Percentiles rank a stretch among this genome's conserved stretches.
phyloP scores from a whole-genome alignment of 1,140 invertebrate species.

The Holotrichia oblita region DNA sequence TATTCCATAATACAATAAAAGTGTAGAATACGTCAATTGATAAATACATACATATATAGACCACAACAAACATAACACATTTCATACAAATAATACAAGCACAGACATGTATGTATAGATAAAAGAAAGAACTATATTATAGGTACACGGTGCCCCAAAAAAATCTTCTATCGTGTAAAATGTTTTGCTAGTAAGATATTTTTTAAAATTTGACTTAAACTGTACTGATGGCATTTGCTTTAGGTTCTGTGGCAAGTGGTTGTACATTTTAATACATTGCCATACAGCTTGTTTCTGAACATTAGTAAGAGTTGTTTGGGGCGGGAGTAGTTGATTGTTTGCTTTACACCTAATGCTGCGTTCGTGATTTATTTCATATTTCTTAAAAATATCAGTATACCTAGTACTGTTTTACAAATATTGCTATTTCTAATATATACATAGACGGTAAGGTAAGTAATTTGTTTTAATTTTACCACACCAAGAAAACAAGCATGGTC shows the following conservation, averaged over 20 bases:
- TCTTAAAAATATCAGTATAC: not conserved
- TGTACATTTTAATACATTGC: not conserved
- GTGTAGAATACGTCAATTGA: no score
- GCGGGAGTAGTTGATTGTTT: not conserved
- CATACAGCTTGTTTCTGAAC: not conserved
- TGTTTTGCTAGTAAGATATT: not conserved
- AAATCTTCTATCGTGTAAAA: not conserved
- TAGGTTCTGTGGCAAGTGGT: not conserved
- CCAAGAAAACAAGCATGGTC: not conserved
- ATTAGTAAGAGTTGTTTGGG: not conserved
- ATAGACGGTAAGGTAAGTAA: not conserved
- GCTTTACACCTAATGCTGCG: not conserved
- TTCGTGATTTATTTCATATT: not conserved
- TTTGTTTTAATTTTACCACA: not conserved
- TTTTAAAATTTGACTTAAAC: not conserved
- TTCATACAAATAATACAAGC: not conserved
- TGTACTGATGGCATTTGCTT: not conserved
- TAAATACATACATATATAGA: not conserved
- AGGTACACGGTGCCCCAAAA: not conserved
- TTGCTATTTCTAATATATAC: not conserved
- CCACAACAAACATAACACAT: not conserved
- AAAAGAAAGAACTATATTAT: not conserved
- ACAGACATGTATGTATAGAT: not conserved
- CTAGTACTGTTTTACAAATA: not conserved
- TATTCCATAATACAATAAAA: no score